Evolutionary conservation across 2,797 vertebrate genomes (phyloP).

Genomic region (Buphagus erythrorhynchus): DNA sequence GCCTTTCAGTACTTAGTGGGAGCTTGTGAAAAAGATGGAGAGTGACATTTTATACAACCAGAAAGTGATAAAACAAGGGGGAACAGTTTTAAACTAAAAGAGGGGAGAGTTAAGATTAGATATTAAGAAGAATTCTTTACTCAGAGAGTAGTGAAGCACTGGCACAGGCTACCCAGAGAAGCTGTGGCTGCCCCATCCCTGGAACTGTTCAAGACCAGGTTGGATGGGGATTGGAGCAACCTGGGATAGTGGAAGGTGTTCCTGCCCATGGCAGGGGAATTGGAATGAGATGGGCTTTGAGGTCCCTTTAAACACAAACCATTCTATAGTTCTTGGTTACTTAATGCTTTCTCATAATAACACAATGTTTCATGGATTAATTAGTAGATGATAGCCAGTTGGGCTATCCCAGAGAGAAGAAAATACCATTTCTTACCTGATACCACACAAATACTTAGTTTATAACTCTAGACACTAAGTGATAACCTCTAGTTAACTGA

Average conservation of each 20-base stretch:
- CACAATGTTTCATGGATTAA: neutral
- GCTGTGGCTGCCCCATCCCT: neutral
- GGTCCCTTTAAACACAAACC: neutral
- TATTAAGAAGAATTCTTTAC: neutral
- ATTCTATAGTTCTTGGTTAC: neutral
- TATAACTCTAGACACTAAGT: neutral
- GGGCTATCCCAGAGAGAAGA: neutral
- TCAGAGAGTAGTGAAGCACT: neutral
- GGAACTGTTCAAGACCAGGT: neutral
- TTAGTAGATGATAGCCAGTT: neutral
- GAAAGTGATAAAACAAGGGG: neutral
- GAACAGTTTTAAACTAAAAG: neutral
- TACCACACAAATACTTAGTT: neutral
- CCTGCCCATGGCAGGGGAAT: neutral
- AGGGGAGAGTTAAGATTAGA: neutral
- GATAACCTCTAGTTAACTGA: neutral
- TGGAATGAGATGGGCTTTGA: neutral
- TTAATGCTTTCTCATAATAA: neutral
- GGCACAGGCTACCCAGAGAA: neutral
- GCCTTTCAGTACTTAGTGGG: neutral
- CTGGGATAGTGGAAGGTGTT: neutral
- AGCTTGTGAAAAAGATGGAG: neutral
- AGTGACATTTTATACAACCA: neutral
- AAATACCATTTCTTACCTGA: neutral
- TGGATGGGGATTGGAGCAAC: neutral